phyloP scores from a whole-genome alignment of 1,140 invertebrate species.

The Apis florea region DNA sequence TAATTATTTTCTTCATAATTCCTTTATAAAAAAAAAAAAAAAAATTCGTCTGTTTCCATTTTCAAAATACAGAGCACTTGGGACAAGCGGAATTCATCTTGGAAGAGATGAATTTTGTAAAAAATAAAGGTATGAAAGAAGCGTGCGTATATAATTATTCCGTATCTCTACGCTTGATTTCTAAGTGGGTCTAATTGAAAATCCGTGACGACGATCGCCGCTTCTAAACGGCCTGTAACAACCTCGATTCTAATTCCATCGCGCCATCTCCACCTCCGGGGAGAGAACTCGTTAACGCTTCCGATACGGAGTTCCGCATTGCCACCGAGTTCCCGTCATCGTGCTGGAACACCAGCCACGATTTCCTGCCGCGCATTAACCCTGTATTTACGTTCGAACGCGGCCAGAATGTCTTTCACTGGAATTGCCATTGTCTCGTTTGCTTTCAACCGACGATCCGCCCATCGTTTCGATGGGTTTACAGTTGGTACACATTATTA shows the following conservation, averaged over 20 bases:
- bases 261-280: background rate
- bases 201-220: constrained; percentile 22
- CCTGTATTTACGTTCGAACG: constrained; percentile 33
- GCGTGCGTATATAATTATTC: constrained; percentile 8
- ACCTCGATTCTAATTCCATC: constrained; percentile 44
- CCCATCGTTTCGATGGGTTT: background rate
- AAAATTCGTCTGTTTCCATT: too few relatives aligned
- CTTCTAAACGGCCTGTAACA: constrained; percentile 31
- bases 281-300: constrained; percentile 42
- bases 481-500: background rate
- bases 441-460: background rate
- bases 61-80: too few relatives aligned
- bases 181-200: constrained; percentile 31
- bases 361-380: constrained; percentile 28
- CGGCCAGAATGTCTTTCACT: constrained; percentile 15
- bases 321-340: constrained; percentile 15
- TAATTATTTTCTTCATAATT: too few relatives aligned
- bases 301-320: constrained; percentile 31
- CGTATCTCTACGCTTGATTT: background rate
- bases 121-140: background rate
- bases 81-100: too few relatives aligned
- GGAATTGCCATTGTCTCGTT: constrained; percentile 21
- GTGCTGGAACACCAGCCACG: background rate
- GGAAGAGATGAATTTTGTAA: background rate
- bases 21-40: too few relatives aligned